Evolutionary conservation across 2,113 vertebrate genomes (phyloP), one percentile per base, ranked within the genome.

Genomic region (Urocynchramus pylzowi): DNA sequence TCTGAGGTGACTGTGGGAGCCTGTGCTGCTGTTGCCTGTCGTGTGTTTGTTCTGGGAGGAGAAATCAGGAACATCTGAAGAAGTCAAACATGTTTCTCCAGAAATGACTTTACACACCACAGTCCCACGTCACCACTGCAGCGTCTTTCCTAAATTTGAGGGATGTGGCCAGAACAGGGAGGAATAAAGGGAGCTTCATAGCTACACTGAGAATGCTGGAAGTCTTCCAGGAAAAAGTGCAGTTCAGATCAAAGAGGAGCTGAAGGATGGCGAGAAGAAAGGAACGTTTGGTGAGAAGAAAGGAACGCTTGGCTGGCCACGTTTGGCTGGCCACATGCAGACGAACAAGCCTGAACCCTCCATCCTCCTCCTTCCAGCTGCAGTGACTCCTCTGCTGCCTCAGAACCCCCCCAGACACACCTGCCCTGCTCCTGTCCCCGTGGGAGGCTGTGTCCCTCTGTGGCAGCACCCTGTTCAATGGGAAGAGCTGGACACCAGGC

Each of bases 191-290:
- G 49, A 93, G 22, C 83, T 90, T 84, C 83, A n/a, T 0, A 49
- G 64, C 93, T 89, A 30, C 75, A 50, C 47, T 71, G 75, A 37
- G 90, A 90, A 81, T 71, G 47, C 7, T 95, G 93, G 93, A 94
- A 88, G 69, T 5, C 41, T 33, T 84, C 95, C 85, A 90, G 93
- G 93, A 69, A 95, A 75, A 88, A 93, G 71, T 19, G 37, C 16
- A 8, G 53, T 56, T 90, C 59, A 84, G 95, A 96, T 94, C 93
- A 96, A 95, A 96, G 90, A 52, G 2, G 10, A 82, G 85, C 45
- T 39, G 60, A 75, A 87, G 88, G 88, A 75, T 68, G 88, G 52
- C 84, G 82, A 84, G 82, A 84, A 80, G 93, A 77, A 96, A 83
- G 95, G 95, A 93, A 94, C 35, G 2, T 60, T 73, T 53, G 68